These are phyloP conservation scores for Pseudotriccus pelzelni DNA, from an alignment of 2,797 vertebrate genomes.

Conservation along the genomic window DNA sequence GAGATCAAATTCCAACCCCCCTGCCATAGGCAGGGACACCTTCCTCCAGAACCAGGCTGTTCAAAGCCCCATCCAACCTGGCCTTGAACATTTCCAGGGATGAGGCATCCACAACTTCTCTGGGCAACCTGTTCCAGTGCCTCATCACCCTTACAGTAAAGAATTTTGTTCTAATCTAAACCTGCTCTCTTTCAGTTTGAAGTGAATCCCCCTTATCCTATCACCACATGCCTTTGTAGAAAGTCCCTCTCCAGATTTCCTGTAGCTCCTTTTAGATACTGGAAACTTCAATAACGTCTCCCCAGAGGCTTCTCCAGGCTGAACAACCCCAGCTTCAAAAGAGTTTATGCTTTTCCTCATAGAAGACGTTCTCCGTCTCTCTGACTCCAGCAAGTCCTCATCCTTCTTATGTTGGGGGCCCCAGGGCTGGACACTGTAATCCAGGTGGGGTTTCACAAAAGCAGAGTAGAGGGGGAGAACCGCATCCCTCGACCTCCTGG, in stretches of 20 bases:
- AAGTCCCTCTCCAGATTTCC: neutral
- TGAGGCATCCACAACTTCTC: neutral
- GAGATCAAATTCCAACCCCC: neutral
- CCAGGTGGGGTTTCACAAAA: neutral
- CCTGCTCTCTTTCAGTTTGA: neutral
- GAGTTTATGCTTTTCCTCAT: neutral
- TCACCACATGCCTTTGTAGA: neutral
- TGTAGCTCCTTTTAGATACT: neutral
- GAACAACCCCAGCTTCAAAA: neutral
- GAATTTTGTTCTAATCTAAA: neutral
- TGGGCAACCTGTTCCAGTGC: too few relatives aligned
- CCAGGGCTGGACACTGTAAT: neutral
- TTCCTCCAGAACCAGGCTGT: neutral
- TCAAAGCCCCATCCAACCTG: neutral
- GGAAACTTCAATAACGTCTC: neutral
- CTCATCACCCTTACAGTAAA: neutral
- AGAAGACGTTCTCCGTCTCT: neutral
- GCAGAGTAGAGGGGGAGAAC: neutral
- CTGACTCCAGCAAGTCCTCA: neutral
- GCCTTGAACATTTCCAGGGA: neutral
- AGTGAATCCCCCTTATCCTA: neutral
- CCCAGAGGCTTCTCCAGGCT: neutral
- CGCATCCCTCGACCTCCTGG: neutral
- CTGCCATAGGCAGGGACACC: neutral
- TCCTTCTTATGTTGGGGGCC: neutral